These are phyloP conservation scores for Oceanodroma leucorhoa DNA, from an alignment of 2,797 vertebrate species.

Conservation along the genomic window DNA sequence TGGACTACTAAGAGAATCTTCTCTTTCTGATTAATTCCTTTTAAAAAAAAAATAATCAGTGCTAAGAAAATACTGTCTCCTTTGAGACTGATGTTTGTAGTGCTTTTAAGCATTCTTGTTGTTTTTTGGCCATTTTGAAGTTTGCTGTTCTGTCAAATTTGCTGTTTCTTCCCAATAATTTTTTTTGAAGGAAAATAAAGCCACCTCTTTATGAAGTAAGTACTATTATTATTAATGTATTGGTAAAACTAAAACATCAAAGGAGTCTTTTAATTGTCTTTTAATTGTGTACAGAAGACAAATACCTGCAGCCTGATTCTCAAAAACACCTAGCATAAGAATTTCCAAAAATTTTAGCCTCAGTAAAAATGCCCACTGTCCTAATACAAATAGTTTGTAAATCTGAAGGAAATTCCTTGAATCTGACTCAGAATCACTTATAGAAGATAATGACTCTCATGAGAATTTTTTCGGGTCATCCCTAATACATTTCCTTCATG, in stretches of 20 bases:
- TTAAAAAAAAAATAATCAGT: neutral
- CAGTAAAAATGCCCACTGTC: neutral
- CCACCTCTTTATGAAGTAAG: neutral
- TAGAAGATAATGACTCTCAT: neutral
- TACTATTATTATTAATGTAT: neutral
- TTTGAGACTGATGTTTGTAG: neutral
- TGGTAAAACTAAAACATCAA: neutral
- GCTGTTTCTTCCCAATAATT: neutral
- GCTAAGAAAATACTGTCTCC: neutral
- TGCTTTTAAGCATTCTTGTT: neutral
- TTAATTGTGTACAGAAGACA: neutral
- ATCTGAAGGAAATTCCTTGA: neutral
- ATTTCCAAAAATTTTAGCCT: neutral
- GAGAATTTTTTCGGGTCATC: neutral
- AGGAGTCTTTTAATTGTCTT: neutral
- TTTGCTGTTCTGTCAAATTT: neutral
- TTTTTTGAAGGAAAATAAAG: neutral
- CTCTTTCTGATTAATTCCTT: neutral
- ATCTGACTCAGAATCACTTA: neutral
- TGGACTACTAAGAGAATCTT: neutral
- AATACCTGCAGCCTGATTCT: neutral
- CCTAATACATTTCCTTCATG: neutral
- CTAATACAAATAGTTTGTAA: neutral
- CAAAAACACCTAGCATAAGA: neutral
- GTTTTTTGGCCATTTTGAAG: neutral